These are phyloP conservation scores for Benitochromis conjunctus DNA, from an alignment of 2,113 vertebrate species.

Conservation along the genomic window DNA sequence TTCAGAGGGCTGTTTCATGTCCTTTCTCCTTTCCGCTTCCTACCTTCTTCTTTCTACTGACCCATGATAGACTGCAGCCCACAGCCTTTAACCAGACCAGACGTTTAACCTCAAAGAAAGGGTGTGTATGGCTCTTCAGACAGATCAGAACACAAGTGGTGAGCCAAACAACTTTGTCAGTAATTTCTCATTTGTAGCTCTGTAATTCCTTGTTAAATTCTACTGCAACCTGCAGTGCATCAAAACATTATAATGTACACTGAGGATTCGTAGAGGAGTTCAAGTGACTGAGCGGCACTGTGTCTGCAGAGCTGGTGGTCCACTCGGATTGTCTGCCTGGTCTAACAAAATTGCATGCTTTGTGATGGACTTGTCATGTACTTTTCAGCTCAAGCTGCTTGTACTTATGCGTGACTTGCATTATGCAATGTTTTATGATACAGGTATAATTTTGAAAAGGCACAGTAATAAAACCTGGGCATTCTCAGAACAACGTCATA, in stretches of 20 bases:
- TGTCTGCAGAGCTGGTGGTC: neutral
- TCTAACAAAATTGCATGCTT: neutral
- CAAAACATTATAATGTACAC: neutral
- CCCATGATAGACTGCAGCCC: constrained; percentile 54
- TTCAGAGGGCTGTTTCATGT: constrained; percentile 49
- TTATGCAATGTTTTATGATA: neutral
- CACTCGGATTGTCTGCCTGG: neutral
- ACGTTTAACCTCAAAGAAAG: constrained; percentile 38
- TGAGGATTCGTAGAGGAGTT: neutral
- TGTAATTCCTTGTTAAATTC: neutral
- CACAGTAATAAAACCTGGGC: neutral
- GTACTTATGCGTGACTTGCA: neutral
- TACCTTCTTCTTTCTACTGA: constrained; percentile 48
- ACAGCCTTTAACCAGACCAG: constrained; percentile 34
- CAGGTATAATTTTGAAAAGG: neutral
- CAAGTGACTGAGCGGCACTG: neutral
- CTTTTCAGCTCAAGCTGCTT: neutral
- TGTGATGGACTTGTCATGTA: neutral
- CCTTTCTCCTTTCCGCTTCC: constrained; percentile 41
- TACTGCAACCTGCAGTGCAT: neutral
- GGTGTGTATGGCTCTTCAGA: constrained; percentile 40
- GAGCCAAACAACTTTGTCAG: neutral
- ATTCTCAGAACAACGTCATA: neutral
- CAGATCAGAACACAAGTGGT: constrained; percentile 37
- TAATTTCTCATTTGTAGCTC: constrained; percentile 6